Conservation (phyloP, 2,113 vertebrate genomes). For the Macaca nemestrina region DNA sequence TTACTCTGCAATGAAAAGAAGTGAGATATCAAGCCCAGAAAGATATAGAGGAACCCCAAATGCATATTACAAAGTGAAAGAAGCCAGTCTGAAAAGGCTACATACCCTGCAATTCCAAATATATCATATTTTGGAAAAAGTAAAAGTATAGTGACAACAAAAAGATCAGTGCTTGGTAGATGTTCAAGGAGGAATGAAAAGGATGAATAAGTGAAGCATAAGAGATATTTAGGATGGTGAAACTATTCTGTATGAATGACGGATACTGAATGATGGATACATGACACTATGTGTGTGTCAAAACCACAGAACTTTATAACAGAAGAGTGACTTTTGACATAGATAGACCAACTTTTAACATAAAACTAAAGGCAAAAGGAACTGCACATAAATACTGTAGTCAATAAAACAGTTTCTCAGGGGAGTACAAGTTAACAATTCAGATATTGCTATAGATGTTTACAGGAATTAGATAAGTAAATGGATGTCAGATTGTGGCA, state of each 20-base stretch:
- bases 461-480: background rate
- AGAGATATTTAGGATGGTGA: background rate
- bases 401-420: background rate
- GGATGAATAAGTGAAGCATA: background rate
- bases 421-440: background rate
- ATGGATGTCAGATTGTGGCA: background rate
- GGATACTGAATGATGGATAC: background rate
- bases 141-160: background rate
- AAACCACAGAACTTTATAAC: background rate
- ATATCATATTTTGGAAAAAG: background rate
- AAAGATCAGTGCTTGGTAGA: background rate
- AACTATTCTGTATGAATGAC: background rate
- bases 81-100: background rate
- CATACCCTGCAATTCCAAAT: background rate
- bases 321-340: background rate
- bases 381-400: background rate
- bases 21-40: background rate
- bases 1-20: slow-evolving; percentile 25
- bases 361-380: slow-evolving; percentile 18
- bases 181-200: background rate
- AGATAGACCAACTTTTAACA: background rate
- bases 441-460: background rate
- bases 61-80: background rate
- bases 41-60: background rate
- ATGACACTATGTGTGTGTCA: background rate